Evolutionary conservation across 2,888 invertebrate genomes (phyloP).

Genomic region (Ashinkailepas kermadecensis): DNA sequence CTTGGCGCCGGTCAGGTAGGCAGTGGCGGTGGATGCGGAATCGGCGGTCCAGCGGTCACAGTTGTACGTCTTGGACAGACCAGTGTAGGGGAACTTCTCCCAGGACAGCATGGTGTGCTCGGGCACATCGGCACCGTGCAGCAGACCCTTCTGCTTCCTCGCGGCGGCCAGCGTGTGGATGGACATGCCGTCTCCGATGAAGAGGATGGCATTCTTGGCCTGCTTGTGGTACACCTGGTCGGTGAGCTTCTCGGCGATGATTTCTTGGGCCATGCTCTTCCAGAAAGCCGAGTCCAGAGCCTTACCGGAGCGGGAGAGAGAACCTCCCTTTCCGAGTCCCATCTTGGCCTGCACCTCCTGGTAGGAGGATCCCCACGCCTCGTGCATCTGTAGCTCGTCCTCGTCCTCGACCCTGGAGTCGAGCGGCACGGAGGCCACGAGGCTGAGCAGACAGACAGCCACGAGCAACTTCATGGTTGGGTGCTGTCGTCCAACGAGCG

Average conservation of each 20-base stretch:
- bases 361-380: background rate
- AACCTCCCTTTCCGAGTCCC: background rate
- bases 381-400: background rate
- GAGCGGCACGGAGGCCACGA: background rate
- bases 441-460: background rate
- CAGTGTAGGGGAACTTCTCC: background rate
- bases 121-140: background rate
- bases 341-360: background rate
- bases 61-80: background rate
- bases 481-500: background rate
- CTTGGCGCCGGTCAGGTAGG: background rate
- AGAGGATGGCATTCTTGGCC: slow-evolving; percentile 6
- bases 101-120: slow-evolving; percentile 14
- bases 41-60: slow-evolving; percentile 5
- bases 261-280: background rate
- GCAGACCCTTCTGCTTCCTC: slow-evolving; percentile 5
- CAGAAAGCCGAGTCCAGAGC: background rate
- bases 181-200: slow-evolving; percentile 12
- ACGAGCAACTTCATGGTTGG: background rate
- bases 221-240: background rate
- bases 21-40: too few species aligned
- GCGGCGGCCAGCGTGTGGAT: background rate
- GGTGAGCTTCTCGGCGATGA: too few species aligned
- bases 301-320: background rate
- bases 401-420: background rate